A percentile compares a stretch with the other conserved stretches of the same genome.
phyloP scores from a whole-genome alignment of 92 coral and sea anemone species.

The Anthopleura xanthogrammica region DNA sequence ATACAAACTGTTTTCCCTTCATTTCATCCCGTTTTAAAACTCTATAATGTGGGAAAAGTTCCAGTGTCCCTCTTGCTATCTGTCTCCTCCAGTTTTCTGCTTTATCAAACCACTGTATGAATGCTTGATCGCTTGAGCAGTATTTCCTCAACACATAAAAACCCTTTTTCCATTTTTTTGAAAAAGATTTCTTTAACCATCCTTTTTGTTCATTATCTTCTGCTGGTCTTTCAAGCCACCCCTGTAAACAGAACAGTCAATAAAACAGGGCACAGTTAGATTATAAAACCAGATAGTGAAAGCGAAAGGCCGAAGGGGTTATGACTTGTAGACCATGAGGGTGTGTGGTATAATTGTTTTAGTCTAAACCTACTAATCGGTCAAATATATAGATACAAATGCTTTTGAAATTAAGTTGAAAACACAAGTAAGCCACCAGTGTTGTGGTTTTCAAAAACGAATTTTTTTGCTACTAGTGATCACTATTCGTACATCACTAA shows the following conservation, averaged over 20 bases:
- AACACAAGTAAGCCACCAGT: too few relatives aligned
- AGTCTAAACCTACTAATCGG: too few relatives aligned
- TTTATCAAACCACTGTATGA: constrained; percentile 94
- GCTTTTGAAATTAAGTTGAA: too few relatives aligned
- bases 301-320: too few relatives aligned
- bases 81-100: constrained; percentile 92
- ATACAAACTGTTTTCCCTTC: constrained; percentile 73
- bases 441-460: too few relatives aligned
- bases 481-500: too few relatives aligned
- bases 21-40: constrained; percentile 76
- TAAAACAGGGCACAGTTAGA: too few relatives aligned
- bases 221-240: constrained; percentile 84
- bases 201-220: constrained; percentile 74
- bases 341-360: too few relatives aligned
- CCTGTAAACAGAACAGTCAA: constrained; percentile 39
- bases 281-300: too few relatives aligned
- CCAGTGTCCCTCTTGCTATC: constrained; percentile 83
- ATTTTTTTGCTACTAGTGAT: too few relatives aligned
- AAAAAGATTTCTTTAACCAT: constrained; percentile 82
- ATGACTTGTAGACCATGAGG: too few relatives aligned
- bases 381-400: too few relatives aligned
- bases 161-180: constrained; percentile 91
- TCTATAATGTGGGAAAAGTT: constrained; percentile 82
- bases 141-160: constrained; percentile 80
- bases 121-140: constrained; percentile 81